Percentiles rank a stretch among this genome's conserved stretches.
Evolutionary conservation across 2,113 vertebrate genomes (phyloP).

Genomic region (Talpa occidentalis): DNA sequence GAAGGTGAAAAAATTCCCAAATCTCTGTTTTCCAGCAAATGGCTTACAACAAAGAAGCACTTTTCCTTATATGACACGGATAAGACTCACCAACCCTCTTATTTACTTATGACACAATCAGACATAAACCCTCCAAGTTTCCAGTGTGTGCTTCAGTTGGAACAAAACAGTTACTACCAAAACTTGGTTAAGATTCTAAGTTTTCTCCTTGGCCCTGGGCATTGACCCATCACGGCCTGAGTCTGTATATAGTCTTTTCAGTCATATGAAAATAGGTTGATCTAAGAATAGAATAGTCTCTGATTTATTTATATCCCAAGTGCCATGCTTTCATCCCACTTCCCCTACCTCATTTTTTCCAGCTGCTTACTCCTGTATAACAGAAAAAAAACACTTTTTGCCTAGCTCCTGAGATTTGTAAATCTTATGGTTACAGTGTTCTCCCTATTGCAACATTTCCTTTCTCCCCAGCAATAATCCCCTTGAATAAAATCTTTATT

Average conservation of each 20-base stretch:
- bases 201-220: not conserved
- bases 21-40: not conserved
- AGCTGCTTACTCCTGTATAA: not conserved
- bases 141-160: not conserved
- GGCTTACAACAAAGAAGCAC: not conserved
- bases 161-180: not conserved
- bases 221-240: not conserved
- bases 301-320: not conserved
- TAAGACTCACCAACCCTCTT: not conserved
- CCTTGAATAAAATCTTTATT: slow-evolving; percentile 37
- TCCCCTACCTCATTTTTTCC: not conserved
- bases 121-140: not conserved
- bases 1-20: not conserved
- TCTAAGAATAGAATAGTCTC: not conserved
- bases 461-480: not conserved
- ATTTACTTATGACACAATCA: not conserved
- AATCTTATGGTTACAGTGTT: not conserved
- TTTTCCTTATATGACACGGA: not conserved
- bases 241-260: not conserved
- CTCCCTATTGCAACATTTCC: not conserved
- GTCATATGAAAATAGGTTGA: not conserved
- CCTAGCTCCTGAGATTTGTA: not conserved
- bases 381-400: not conserved
- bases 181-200: not conserved
- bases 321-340: not conserved